phyloP scores from a whole-genome alignment of 2,113 vertebrate genomes.

The Proterorhinus semilunaris region DNA sequence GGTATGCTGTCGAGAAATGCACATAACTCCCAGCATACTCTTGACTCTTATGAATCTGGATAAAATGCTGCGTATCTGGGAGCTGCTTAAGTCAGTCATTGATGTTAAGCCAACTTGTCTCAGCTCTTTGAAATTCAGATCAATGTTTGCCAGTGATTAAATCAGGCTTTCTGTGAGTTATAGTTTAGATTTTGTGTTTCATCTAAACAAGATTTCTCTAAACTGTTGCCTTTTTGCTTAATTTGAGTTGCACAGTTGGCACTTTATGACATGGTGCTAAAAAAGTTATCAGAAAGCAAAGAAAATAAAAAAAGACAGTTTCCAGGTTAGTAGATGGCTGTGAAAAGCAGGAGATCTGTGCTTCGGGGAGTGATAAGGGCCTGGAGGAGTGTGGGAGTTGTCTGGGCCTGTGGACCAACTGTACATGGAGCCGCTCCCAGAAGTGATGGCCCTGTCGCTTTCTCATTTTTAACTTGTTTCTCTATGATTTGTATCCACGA shows the following conservation, averaged over 20 bases:
- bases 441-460: slow-evolving; percentile 19
- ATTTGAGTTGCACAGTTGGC: no score
- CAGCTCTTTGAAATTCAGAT: slow-evolving; percentile 20
- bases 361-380: slow-evolving; percentile 12
- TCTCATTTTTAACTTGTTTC: slow-evolving; percentile 15
- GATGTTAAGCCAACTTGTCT: not conserved
- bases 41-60: not conserved
- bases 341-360: slow-evolving; percentile 5
- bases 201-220: not conserved
- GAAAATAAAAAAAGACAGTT: not conserved
- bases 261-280: no score
- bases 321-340: not conserved
- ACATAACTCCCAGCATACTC: not conserved
- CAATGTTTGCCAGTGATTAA: not conserved
- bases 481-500: not conserved
- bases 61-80: no score
- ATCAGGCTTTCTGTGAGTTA: not conserved
- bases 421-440: slow-evolving; percentile 18
- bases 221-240: no score
- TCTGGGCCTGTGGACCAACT: slow-evolving; percentile 31
- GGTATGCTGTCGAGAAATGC: slow-evolving; percentile 34
- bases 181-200: not conserved
- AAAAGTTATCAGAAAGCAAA: not conserved
- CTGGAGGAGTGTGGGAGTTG: slow-evolving; percentile 21
- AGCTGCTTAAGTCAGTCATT: slow-evolving; percentile 4